phyloP scores from a whole-genome alignment of 2,113 vertebrate genomes.

The Oncorhynchus tshawytscha region DNA sequence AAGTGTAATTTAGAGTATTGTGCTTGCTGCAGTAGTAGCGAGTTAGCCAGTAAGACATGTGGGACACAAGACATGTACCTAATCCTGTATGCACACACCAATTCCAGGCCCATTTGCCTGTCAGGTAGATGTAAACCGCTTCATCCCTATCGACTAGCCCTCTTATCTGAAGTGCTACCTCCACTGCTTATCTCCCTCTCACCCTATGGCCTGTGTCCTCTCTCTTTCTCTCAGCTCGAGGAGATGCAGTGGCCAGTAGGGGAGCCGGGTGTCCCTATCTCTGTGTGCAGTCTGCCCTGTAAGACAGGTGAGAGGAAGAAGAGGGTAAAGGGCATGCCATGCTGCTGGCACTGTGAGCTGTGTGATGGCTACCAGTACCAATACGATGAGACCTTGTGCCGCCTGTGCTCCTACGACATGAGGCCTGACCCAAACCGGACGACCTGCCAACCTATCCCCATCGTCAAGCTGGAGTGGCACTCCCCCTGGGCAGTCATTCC shows the following conservation, averaged over 20 bases:
- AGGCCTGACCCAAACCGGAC: slow-evolving; percentile 68
- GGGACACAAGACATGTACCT: no score
- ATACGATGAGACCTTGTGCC: slow-evolving; percentile 68
- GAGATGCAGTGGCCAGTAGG: slow-evolving; percentile 72
- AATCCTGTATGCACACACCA: background rate
- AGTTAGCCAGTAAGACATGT: no score
- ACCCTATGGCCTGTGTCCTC: background rate
- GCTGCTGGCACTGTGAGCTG: slow-evolving; percentile 72
- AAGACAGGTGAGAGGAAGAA: slow-evolving; percentile 72
- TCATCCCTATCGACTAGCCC: background rate
- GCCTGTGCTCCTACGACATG: slow-evolving; percentile 68
- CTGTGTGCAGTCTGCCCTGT: slow-evolving; percentile 70
- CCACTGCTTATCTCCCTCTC: background rate
- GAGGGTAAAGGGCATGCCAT: slow-evolving; percentile 71
- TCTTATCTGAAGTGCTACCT: slow-evolving; percentile 13
- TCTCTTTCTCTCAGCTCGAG: slow-evolving; percentile 60
- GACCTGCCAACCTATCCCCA: slow-evolving; percentile 68
- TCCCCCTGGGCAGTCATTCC: slow-evolving; percentile 70
- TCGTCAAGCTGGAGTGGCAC: slow-evolving; percentile 72
- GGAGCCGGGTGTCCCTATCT: slow-evolving; percentile 66
- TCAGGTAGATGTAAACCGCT: background rate
- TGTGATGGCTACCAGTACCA: slow-evolving; percentile 73
- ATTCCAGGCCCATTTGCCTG: background rate
- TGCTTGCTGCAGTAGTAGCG: no score
- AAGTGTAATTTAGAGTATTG: no score